These are phyloP conservation scores for Zophobas morio DNA, from an alignment of 1,140 invertebrate species.

Conservation along the genomic window DNA sequence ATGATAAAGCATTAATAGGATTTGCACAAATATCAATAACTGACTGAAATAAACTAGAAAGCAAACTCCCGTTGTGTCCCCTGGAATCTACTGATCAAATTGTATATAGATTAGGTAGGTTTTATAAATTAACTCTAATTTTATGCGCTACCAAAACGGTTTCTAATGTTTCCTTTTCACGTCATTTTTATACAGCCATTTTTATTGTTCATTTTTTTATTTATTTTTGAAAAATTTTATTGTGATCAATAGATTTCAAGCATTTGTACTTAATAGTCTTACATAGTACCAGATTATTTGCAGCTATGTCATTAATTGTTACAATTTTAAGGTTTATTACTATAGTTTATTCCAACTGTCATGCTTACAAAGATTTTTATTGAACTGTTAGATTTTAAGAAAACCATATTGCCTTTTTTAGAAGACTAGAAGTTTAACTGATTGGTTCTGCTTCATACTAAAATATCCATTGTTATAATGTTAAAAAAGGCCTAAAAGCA, in stretches of 20 bases:
- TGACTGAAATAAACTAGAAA: constrained; percentile 73
- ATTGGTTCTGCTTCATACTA: constrained; percentile 40
- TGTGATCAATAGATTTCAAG: constrained; percentile 51
- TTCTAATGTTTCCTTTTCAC: constrained; percentile 28
- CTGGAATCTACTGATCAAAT: constrained; percentile 49
- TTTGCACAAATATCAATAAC: constrained; percentile 97
- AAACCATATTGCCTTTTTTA: constrained; percentile 46
- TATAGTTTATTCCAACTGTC: constrained; percentile 41
- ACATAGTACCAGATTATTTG: constrained; percentile 38
- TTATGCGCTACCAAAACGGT: constrained; percentile 17
- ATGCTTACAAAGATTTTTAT: constrained; percentile 38
- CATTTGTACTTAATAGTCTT: constrained; percentile 48
- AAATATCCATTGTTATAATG: constrained; percentile 28
- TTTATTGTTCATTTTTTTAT: constrained; percentile 33
- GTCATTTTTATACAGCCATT: constrained; percentile 23
- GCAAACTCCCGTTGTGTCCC: constrained; percentile 8
- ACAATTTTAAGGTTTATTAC: constrained; percentile 15
- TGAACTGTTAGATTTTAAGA: constrained; percentile 48
- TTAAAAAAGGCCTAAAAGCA: constrained; percentile 22
- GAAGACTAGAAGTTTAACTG: constrained; percentile 34
- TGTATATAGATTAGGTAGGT: constrained; percentile 42
- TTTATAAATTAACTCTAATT: constrained; percentile 44
- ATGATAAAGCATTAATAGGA: constrained; percentile 95
- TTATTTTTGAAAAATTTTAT: constrained; percentile 38
- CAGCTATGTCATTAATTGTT: constrained; percentile 41